These are phyloP conservation scores for Halcyon malimbica DNA, from an alignment of 2,113 vertebrate genomes.

Conservation along the genomic window DNA sequence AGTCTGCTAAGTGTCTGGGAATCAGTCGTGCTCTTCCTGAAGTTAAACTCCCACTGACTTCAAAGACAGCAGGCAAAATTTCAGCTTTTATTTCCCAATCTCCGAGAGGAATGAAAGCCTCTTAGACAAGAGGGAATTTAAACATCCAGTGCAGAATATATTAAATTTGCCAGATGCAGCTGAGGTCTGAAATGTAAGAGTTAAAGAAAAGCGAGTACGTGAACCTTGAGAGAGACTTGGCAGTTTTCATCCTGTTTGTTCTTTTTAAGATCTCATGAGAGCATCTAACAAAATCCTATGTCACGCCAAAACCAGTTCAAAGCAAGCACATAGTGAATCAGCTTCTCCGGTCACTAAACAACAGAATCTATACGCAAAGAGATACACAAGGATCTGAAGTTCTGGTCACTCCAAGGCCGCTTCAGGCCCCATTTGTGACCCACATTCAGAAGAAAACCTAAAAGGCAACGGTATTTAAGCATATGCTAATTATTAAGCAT, in stretches of 20 bases:
- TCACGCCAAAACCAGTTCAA: background rate
- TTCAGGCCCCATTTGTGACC: background rate
- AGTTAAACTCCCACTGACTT: background rate
- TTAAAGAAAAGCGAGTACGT: background rate
- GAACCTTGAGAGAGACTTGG: conserved; percentile 2
- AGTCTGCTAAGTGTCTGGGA: background rate
- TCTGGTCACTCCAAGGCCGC: background rate
- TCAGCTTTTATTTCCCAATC: background rate
- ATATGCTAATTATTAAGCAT: background rate
- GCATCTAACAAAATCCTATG: conserved; percentile 13
- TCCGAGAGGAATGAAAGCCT: background rate
- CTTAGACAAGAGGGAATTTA: conserved; percentile 4
- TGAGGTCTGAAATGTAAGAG: background rate
- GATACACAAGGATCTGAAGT: background rate
- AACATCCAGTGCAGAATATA: background rate
- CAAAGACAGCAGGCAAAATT: background rate
- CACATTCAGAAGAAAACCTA: background rate
- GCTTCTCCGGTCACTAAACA: background rate
- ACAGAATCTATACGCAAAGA: background rate
- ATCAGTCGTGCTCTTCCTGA: background rate
- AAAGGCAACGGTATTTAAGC: background rate
- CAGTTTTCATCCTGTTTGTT: background rate
- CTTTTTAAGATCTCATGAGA: conserved; percentile 8
- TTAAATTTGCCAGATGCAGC: background rate
- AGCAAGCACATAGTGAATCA: background rate